Percentiles rank a stretch among this genome's conserved stretches.
Evolutionary conservation across 64 coral and sea anemone species (phyloP).

Genomic region (Montipora capricornis): DNA sequence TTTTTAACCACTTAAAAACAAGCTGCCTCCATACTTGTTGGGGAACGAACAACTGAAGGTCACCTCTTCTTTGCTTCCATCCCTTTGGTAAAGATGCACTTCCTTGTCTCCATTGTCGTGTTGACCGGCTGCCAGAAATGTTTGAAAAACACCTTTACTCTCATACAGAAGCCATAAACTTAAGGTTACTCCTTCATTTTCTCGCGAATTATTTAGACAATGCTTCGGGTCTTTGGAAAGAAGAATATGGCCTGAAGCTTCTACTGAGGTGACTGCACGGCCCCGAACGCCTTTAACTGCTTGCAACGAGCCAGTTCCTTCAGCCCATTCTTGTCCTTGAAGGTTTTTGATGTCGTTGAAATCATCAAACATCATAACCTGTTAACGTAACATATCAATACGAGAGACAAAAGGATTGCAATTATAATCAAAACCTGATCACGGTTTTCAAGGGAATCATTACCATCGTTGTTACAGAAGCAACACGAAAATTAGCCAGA

Average conservation of each 20-base stretch:
- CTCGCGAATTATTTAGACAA: neutral
- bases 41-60: neutral
- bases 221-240: neutral
- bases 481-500: too few species aligned
- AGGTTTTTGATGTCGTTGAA: slow-evolving; percentile 10
- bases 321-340: slow-evolving; percentile 12
- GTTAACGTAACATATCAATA: neutral
- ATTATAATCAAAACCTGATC: too few species aligned
- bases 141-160: neutral
- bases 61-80: neutral
- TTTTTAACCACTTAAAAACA: neutral
- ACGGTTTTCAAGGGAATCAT: too few species aligned
- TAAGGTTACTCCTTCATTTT: neutral
- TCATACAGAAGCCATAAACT: neutral
- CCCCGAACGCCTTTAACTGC: neutral
- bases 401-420: too few species aligned
- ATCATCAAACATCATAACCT: slow-evolving; percentile 25
- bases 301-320: neutral
- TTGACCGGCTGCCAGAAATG: neutral
- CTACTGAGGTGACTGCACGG: neutral
- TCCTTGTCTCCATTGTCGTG: neutral
- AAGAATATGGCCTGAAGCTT: neutral
- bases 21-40: slow-evolving; percentile 26
- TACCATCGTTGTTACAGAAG: too few species aligned
- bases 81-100: neutral